Conservation (phyloP, 2,797 vertebrate species). For the Enteromius treurensis region DNA sequence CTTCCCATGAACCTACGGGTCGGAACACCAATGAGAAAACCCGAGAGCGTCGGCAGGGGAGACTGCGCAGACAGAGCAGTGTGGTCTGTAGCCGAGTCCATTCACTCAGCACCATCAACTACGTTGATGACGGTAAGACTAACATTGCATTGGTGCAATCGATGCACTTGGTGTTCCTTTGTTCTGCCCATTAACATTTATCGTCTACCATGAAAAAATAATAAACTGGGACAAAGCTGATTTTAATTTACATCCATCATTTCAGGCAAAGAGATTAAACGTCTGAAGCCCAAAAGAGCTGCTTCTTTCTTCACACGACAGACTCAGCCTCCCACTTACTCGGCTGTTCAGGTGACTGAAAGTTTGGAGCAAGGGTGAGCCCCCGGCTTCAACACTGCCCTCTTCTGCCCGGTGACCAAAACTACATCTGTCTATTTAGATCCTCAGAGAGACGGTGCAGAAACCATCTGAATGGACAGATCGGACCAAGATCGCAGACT, state of each 20-base stretch:
- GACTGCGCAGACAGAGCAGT: slow-evolving; percentile 83
- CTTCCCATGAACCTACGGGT: slow-evolving; percentile 48
- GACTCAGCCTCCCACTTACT: slow-evolving; percentile 76
- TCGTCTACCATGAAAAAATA: neutral
- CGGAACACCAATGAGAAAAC: slow-evolving; percentile 51
- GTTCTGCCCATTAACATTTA: neutral
- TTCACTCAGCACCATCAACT: slow-evolving; percentile 89
- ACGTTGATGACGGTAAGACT: slow-evolving; percentile 86
- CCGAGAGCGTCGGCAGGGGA: slow-evolving; percentile 73
- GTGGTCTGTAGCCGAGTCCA: slow-evolving; percentile 88
- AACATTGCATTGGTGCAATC: neutral
- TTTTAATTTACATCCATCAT: slow-evolving; percentile 38
- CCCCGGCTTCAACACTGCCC: neutral
- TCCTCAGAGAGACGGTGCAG: slow-evolving; percentile 56
- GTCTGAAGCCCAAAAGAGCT: slow-evolving; percentile 87
- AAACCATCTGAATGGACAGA: slow-evolving; percentile 62
- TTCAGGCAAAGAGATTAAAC: slow-evolving; percentile 88
- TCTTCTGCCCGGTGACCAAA: slow-evolving; percentile 73
- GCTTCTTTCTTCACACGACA: slow-evolving; percentile 89
- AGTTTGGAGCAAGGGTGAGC: slow-evolving; percentile 83
- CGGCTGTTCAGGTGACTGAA: slow-evolving; percentile 81
- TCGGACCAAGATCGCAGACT: slow-evolving; percentile 76
- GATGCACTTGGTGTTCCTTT: neutral
- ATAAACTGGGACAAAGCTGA: neutral
- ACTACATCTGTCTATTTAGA: slow-evolving; percentile 71